Evolutionary conservation across 2,113 vertebrate species (phyloP).

Genomic region (Mormyrus iriodes): DNA sequence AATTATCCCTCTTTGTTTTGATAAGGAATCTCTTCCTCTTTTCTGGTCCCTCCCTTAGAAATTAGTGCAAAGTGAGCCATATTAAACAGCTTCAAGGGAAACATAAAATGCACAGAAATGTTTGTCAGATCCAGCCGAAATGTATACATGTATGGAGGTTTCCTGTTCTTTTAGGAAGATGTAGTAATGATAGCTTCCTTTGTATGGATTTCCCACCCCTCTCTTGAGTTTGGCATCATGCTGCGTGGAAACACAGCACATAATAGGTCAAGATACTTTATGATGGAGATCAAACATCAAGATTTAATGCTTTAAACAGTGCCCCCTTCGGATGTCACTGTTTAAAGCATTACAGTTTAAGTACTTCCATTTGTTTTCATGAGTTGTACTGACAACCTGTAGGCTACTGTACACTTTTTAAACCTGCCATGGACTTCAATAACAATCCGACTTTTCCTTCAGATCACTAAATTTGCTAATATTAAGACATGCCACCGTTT

Average conservation of each 20-base stretch:
- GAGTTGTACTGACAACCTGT: conserved; percentile 3
- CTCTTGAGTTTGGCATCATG: not conserved
- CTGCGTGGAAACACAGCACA: not conserved
- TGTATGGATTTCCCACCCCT: not conserved
- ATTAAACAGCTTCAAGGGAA: not conserved
- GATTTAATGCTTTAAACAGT: conserved; percentile 11
- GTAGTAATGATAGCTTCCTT: not conserved
- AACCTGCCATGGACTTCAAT: not conserved
- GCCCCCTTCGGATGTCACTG: not conserved
- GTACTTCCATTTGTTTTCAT: conserved; percentile 1
- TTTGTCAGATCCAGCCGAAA: conserved; percentile 28
- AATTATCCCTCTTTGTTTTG: conserved; percentile 12
- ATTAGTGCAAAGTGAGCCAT: conserved; percentile 14
- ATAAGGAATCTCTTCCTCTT: conserved; percentile 17
- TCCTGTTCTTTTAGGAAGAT: conserved; percentile 20
- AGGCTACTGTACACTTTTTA: not conserved
- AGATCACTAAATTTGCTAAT: not conserved
- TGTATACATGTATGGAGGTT: conserved; percentile 16
- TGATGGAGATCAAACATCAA: conserved; percentile 13
- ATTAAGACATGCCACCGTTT: not conserved
- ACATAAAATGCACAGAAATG: conserved; percentile 7
- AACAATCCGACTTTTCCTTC: not conserved
- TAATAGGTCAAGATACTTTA: not conserved
- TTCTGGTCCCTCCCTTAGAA: conserved; percentile 4
- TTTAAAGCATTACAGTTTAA: conserved; percentile 4